These are phyloP conservation scores for Elegia similella DNA, from an alignment of 2,888 invertebrate genomes.

Conservation along the genomic window DNA sequence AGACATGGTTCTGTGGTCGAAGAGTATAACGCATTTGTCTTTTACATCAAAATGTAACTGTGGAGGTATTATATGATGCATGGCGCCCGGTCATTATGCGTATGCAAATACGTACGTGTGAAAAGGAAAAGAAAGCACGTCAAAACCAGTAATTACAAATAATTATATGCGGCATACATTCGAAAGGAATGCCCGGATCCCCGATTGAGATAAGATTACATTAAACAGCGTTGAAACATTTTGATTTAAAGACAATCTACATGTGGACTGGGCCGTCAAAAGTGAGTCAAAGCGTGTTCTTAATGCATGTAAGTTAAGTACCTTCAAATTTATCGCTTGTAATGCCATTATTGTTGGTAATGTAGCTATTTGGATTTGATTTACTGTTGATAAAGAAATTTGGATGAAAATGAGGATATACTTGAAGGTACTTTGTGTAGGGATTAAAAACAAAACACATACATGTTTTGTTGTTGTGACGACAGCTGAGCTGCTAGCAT, in stretches of 20 bases:
- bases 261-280: slow-evolving; percentile 58
- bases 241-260: slow-evolving; percentile 78
- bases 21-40: slow-evolving; percentile 64
- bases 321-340: slow-evolving; percentile 65
- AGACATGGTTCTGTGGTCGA: slow-evolving; percentile 64
- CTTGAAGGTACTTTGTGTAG: slow-evolving; percentile 54
- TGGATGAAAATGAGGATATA: slow-evolving; percentile 34
- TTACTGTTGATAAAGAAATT: slow-evolving; percentile 20
- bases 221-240: slow-evolving; percentile 80
- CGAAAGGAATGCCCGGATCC: slow-evolving; percentile 72
- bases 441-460: slow-evolving; percentile 84
- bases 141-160: slow-evolving; percentile 76
- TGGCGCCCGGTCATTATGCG: slow-evolving; percentile 72
- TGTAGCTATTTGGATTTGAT: background rate
- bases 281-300: slow-evolving; percentile 73
- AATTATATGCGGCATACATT: slow-evolving; percentile 76
- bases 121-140: slow-evolving; percentile 75
- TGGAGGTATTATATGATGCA: slow-evolving; percentile 71
- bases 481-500: slow-evolving; percentile 96
- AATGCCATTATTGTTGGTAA: slow-evolving; percentile 16
- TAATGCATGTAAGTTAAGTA: slow-evolving; percentile 66
- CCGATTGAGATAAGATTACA: slow-evolving; percentile 74
- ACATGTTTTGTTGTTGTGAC: slow-evolving; percentile 96
- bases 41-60: slow-evolving; percentile 71
- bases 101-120: slow-evolving; percentile 80